Base-by-base conservation (phyloP, 2,113 vertebrate genomes). In the Corvus cornix region DNA sequence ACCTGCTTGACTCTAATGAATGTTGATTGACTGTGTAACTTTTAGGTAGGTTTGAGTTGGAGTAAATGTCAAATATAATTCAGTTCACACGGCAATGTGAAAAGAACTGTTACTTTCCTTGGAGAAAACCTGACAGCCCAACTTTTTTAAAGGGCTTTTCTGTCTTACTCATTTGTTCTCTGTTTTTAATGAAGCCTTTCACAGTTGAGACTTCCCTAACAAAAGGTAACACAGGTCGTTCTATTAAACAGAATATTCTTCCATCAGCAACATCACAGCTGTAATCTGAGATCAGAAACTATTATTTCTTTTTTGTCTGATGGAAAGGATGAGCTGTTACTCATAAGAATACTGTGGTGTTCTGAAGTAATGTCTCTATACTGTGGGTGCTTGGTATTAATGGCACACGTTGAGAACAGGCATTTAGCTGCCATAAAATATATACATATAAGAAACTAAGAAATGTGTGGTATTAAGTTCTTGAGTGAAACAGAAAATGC, bases 61-160 rank as follows among this genome's bases (percentile, higher is more conserved):
- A 95, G 91, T 97, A 95, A 95, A 95, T 92, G 94, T 95, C 96
- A 97, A 94, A 92, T 95, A 88, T 89, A 90, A 97, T 96, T 95
- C 88, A 82, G 58, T 94, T 97, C 85, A 93, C 52, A 67, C 49
- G 63, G 85, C 49, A 58, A 58, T 67, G 68, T 90, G 95, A 88
- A 95, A 93, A 84, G 88, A 90, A 82, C 83, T 89, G 83, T 81
- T 95, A 70, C 68, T 96, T 96, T 73, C 77, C 92, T 96, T 5
- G 3, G 66, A 96, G 94, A 84, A 92, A 97, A 92, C 90, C 91
- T 96, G 95, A 94, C 93, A 97, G 76, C 83, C 64, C 56, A 91
- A 84, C 88, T 95, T 97, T 97, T 80, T 92, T 89, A 82, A 78
- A 94, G 93, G 90, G 73, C 73, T 95, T 87, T 80, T 96, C 93